Conservation (phyloP, 2,797 vertebrate genomes). For the Gambelia wislizenii region DNA sequence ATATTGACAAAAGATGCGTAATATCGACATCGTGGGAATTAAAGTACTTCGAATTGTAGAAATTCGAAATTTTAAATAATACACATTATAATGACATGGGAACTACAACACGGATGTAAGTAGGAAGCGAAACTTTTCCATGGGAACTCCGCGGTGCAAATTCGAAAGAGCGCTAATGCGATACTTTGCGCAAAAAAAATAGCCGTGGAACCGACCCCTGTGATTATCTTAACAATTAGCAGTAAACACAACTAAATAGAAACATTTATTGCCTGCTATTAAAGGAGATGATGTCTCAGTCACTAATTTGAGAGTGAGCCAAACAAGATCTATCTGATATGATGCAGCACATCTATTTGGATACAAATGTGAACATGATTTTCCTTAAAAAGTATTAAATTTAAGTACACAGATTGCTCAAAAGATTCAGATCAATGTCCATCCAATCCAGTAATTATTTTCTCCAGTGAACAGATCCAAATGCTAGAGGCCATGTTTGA, state of each 20-base stretch:
- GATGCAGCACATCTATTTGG: not conserved
- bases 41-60: no score
- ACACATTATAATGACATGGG: no score
- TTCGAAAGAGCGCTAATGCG: no score
- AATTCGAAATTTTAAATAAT: no score
- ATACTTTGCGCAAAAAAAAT: no score
- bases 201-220: no score
- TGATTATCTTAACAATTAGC: conserved; percentile 4
- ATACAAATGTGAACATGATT: not conserved
- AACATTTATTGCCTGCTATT: not conserved
- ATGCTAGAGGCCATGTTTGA: not conserved
- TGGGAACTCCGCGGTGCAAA: no score
- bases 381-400: not conserved
- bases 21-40: no score
- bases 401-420: not conserved
- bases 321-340: not conserved
- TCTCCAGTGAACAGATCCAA: not conserved
- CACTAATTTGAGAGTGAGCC: not conserved
- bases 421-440: conserved; percentile 4
- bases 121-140: no score
- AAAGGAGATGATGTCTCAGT: not conserved
- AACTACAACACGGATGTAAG: no score
- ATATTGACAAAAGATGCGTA: no score
- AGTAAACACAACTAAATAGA: conserved; percentile 4
- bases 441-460: not conserved